Evolutionary conservation across 2,113 vertebrate genomes (phyloP), one percentile per base, ranked within the genome.

Genomic region (Entosphenus tridentatus): DNA sequence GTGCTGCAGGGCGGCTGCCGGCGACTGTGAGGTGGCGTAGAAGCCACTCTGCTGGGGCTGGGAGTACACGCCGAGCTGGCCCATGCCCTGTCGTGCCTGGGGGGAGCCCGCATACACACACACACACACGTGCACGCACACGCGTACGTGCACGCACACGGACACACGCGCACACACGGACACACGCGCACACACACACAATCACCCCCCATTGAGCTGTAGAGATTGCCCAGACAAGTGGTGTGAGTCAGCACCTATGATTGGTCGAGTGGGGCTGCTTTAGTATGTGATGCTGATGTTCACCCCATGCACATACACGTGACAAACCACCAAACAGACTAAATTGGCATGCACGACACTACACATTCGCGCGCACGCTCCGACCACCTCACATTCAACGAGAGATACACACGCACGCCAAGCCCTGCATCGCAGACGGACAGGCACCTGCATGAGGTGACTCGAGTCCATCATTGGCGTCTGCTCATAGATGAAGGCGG

Each of bases 361-460:
- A 39, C 39, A 39, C 39, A 39, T 7, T 39, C 39, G 39, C 39
- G 39, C 39, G 39, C 39, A 39, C 39, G 39, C 39, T 39, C 39
- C 39, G 39, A 39, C 39, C 39, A 39, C 39, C 39, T 1, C 39
- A 3, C 39, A 39, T 39, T 39, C 39, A 39, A 39, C 39, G 39
- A 39, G 39, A 39, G 39, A 39, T 39, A 39, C 39, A 39, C 39
- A 39, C 39, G 39, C 39, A 39, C 39, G 39, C 39, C 39, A 39
- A 6, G 4, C 55, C 58, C 57, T 70, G 69, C 56, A 55, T 39
- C 17, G 59, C 11, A 16, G 10, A n/a, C 16, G 8, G 57, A 93
- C 88, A 2, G 93, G 93, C 68, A 96, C 92, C 1, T 96, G 96
- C 16, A 98, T 75, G 70, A 98, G 96, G n/a, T 91, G 89, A 78